Evolutionary conservation across 2,113 vertebrate species (phyloP), one percentile per base, ranked within the genome.

Genomic region (Puma concolor): DNA sequence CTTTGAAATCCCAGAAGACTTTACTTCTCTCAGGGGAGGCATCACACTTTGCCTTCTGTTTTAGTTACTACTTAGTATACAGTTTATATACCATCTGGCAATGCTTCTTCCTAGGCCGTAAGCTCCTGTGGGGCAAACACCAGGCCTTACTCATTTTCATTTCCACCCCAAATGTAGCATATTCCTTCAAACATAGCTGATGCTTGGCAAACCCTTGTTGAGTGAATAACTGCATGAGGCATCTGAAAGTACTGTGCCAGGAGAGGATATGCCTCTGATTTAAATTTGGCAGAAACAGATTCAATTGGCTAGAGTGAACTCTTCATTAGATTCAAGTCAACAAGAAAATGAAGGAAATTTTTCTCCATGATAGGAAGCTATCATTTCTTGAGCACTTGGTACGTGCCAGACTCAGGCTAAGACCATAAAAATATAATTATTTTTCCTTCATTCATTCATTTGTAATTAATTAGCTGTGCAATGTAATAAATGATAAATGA

Each of bases 271-370:
- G 41, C 74, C 54, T 85, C 66, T 91, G 52, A 69, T 48, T 66
- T 48, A 52, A 88, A 57, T 95, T 91, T 81, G 77, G 48, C 79
- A 79, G 74, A 82, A 85, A 89, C 52, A 67, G 31, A 91, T 80
- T 81, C 36, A 87, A 3, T 16, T 94, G 91, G 60, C 64, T 38
- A 41, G 48, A 79, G 44, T 41, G 38, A 74, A 89, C 33, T 36
- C 67, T 95, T 82, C 9, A 29, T 57, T 85, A 60, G 69, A 36
- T 88, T 92, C 33, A 94, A 66, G 41, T 82, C 71, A 86, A 57
- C 7, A 64, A 57, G 72, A 95, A 83, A 85, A 64, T 33, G 15
- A 95, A 48, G 57, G 19, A 41, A 94, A 79, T 74, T 54, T 88
- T n/a, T 48, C 8, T 38, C 77, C 63, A 63, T 63, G 44, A n/a